phyloP scores from a whole-genome alignment of 2,888 invertebrate genomes.

The Dolichopus griseipennis region DNA sequence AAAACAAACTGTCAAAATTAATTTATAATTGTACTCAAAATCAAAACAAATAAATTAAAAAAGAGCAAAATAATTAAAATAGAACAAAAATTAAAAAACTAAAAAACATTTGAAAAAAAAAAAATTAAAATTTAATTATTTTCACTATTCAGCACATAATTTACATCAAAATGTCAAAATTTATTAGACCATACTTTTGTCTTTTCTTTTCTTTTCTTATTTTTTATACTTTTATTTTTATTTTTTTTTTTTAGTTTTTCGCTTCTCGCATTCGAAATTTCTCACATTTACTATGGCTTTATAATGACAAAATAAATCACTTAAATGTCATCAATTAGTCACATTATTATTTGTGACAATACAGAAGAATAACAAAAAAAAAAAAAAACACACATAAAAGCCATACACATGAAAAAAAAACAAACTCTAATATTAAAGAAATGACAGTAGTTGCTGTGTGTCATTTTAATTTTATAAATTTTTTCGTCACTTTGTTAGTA shows the following conservation, averaged over 20 bases:
- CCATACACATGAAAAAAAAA: too few relatives aligned
- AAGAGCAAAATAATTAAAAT: too few relatives aligned
- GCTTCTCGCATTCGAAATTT: not conserved
- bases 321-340: conserved; percentile 4
- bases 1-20: not conserved
- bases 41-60: not conserved
- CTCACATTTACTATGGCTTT: not conserved
- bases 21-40: not conserved
- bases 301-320: conserved; percentile 4
- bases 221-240: too few relatives aligned
- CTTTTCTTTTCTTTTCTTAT: too few relatives aligned
- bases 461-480: too few relatives aligned
- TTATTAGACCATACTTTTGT: not conserved
- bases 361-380: not conserved
- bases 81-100: too few relatives aligned
- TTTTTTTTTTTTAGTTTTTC: not conserved
- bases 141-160: not conserved
- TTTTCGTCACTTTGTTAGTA: too few relatives aligned
- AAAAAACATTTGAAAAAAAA: not conserved
- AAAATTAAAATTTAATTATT: not conserved
- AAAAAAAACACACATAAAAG: too few relatives aligned
- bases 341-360: not conserved
- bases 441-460: too few relatives aligned
- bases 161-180: not conserved
- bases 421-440: too few relatives aligned